Evolutionary conservation across 30 jellyfish, hydroid and myxozoan species (phyloP), one percentile per base, ranked within the genome.

Genomic region (Mastigias papua): DNA sequence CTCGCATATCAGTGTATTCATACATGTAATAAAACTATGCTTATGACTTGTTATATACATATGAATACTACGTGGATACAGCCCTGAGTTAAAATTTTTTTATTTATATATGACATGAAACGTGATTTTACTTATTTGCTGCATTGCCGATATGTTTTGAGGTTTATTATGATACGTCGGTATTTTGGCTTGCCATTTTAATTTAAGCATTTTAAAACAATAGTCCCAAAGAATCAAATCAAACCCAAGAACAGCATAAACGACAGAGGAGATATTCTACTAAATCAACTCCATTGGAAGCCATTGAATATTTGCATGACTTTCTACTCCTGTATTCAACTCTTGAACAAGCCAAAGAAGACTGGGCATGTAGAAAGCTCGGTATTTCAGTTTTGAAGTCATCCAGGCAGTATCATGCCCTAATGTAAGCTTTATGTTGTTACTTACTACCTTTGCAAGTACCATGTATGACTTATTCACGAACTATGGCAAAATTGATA

Each of bases 291-390:
- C 96, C 97, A 2, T 9, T 91, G 84, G 83, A 76, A 48, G 49
- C 97, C 19, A 32, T 79, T n/a, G 86, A 84, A 60, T 76, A 84
- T 85, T 82, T 91, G 69, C 79, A 68, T 61, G 76, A 68, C 21
- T 91, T 91, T 35, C 81, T 91, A 51, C 58, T 84, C 49, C 86
- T 91, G 8, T 78, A 90, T 50, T 66, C 95, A 9, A 79, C 89
- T 17, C 79, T 91, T 31, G 97, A 91, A 76, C 76, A 74, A 62
- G 73, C 80, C 29, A 84, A 85, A 42, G 92, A 78, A 29, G 95
- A 78, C 54, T 91, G 97, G 97, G 97, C 86, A 3, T 77, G 93
- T 78, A 50, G 92, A 34, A 76, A 90, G 57, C 96, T 91, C 35
- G 92, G 89, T 15, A 63, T 72, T n/a, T 77, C 83, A 46, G 50